A percentile compares a stretch with the other conserved stretches of the same genome.
These are phyloP conservation scores for Linyphia triangularis DNA, from an alignment of 2,888 invertebrate species.

Conservation along the genomic window DNA sequence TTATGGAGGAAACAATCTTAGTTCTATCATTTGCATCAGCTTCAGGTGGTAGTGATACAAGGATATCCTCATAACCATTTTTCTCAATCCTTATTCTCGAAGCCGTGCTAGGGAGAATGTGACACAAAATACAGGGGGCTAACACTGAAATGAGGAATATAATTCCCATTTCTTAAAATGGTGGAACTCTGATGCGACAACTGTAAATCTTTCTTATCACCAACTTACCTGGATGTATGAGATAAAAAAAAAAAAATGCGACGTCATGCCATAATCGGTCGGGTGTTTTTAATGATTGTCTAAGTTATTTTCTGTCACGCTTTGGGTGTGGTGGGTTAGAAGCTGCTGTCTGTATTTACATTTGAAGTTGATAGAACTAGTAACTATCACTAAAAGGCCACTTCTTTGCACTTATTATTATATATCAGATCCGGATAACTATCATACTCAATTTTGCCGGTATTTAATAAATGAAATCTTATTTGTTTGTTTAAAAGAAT, in stretches of 20 bases:
- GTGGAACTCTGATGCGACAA: not conserved
- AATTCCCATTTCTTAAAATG: slow-evolving; percentile 26
- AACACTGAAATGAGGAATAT: slow-evolving; percentile 11
- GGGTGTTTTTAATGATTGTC: not conserved
- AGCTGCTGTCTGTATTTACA: too few relatives aligned
- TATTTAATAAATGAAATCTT: not conserved
- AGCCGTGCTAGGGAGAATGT: not conserved
- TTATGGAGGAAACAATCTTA: not conserved
- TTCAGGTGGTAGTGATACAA: slow-evolving; percentile 20
- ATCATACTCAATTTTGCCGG: too few relatives aligned
- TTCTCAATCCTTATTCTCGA: slow-evolving; percentile 20
- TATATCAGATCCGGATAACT: not conserved
- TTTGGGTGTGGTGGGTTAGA: not conserved
- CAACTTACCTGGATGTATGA: not conserved
- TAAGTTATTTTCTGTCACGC: not conserved
- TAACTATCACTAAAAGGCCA: not conserved
- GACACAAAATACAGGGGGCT: not conserved
- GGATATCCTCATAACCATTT: slow-evolving; percentile 53
- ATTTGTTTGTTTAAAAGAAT: too few relatives aligned
- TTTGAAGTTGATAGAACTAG: too few relatives aligned
- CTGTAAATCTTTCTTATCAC: slow-evolving; percentile 16
- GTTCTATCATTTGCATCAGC: not conserved
- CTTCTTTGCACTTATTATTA: not conserved
- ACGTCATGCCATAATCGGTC: not conserved
- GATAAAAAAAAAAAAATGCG: slow-evolving; percentile 16